Conservation (phyloP, 2,888 invertebrate genomes). For the Lycia hirtaria region DNA sequence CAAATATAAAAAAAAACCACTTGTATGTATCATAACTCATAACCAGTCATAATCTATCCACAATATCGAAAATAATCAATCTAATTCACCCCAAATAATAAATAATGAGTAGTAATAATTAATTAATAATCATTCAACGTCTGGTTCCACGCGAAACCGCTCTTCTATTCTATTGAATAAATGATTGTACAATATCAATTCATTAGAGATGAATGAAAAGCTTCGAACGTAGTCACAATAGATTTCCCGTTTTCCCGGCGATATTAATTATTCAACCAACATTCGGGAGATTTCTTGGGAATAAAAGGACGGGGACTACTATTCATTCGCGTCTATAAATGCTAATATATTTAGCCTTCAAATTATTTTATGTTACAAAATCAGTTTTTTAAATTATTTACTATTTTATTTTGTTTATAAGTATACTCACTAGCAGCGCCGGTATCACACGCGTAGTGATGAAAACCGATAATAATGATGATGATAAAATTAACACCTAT, state of each 20-base stretch:
- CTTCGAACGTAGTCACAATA: constrained; percentile 36
- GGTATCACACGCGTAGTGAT: too few relatives aligned
- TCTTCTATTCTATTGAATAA: constrained; percentile 36
- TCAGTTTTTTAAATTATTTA: background rate
- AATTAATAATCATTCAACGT: constrained; percentile 7
- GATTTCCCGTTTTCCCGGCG: constrained; percentile 35
- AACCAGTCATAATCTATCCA: too few relatives aligned
- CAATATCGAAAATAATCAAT: constrained; percentile 3
- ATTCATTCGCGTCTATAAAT: constrained; percentile 40
- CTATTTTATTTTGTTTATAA: background rate
- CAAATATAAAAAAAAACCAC: too few relatives aligned
- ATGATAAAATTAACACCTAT: too few relatives aligned
- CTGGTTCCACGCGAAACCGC: constrained; percentile 34
- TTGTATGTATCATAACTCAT: too few relatives aligned
- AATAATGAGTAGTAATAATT: constrained; percentile 4
- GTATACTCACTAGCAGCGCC: too few relatives aligned
- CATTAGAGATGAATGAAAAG: constrained; percentile 38
- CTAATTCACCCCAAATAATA: constrained; percentile 1
- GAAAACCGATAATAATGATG: too few relatives aligned
- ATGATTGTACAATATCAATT: constrained; percentile 42
- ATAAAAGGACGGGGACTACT: constrained; percentile 53
- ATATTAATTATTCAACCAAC: constrained; percentile 76
- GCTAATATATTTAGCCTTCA: background rate
- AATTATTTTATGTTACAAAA: background rate
- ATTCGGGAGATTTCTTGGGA: constrained; percentile 63